phyloP scores from a whole-genome alignment of 2,113 vertebrate species.

The Paratilapia polleni region DNA sequence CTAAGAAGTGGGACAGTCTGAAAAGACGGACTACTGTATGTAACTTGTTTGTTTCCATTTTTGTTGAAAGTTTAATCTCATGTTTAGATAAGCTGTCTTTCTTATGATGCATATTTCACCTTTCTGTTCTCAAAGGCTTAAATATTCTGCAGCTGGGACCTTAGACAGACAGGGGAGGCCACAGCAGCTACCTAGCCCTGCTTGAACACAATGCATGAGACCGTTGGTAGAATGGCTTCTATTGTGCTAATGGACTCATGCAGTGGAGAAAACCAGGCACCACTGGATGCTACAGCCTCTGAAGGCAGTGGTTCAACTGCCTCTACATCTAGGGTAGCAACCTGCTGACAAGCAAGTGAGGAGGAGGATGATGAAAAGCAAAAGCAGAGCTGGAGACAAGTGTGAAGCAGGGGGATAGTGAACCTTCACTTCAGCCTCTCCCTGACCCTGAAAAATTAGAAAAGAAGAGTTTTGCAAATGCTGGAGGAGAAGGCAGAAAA shows the following conservation, averaged over 20 bases:
- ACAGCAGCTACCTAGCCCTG: background rate
- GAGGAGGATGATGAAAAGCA: background rate
- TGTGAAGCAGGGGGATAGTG: background rate
- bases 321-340: background rate
- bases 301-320: background rate
- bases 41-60: background rate
- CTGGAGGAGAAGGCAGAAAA: background rate
- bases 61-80: background rate
- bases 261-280: background rate
- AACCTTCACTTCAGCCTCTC: background rate
- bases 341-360: background rate
- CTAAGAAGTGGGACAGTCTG: too few species aligned
- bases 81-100: background rate
- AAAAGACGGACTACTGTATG: background rate
- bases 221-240: background rate
- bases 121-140: background rate
- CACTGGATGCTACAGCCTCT: background rate
- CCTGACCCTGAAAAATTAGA: background rate
- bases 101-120: background rate
- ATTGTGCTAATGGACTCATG: background rate
- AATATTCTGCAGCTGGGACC: background rate
- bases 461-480: background rate
- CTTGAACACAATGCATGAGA: background rate
- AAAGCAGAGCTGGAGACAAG: background rate
- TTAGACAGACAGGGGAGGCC: background rate